Percentiles rank a stretch among this genome's conserved stretches.
Conservation (phyloP, 2,113 vertebrate species). For the Grammomys dolichurus region DNA sequence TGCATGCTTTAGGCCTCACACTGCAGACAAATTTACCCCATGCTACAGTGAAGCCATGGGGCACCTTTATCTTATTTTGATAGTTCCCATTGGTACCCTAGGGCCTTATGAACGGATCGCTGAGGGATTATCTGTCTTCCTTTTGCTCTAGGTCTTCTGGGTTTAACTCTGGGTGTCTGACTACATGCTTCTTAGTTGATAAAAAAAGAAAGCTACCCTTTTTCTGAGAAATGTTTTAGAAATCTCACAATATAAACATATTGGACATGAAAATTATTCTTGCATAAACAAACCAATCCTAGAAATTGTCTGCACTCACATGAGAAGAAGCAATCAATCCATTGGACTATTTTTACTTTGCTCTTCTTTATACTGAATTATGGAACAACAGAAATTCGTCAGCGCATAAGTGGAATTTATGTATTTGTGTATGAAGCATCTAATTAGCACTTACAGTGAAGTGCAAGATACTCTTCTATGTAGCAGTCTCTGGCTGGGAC, state of each 20-base stretch:
- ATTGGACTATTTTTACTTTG: slow-evolving; percentile 46
- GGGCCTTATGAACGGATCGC: neutral
- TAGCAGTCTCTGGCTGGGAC: slow-evolving; percentile 42
- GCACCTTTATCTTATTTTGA: neutral
- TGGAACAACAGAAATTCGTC: slow-evolving; percentile 70
- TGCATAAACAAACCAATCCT: slow-evolving; percentile 50
- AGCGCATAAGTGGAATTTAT: slow-evolving; percentile 56
- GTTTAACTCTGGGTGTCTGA: slow-evolving; percentile 18
- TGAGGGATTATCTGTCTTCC: neutral
- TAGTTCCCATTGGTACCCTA: neutral
- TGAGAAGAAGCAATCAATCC: slow-evolving; percentile 75
- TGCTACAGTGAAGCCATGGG: neutral
- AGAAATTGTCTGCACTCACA: slow-evolving; percentile 53
- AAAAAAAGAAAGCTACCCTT: slow-evolving; percentile 25
- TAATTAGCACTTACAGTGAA: slow-evolving; percentile 78
- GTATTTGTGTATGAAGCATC: slow-evolving; percentile 59
- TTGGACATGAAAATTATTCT: slow-evolving; percentile 37
- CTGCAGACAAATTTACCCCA: neutral
- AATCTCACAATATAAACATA: slow-evolving; percentile 2
- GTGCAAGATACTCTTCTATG: slow-evolving; percentile 33
- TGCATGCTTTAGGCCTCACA: neutral
- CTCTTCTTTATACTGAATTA: slow-evolving; percentile 57
- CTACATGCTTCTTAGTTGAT: neutral
- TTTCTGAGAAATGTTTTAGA: slow-evolving; percentile 54
- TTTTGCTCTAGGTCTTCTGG: neutral